A percentile compares a stretch with the other conserved stretches of the same genome.
Evolutionary conservation across 2,888 invertebrate genomes (phyloP).

Genomic region (Sarcophaga rosellei): DNA sequence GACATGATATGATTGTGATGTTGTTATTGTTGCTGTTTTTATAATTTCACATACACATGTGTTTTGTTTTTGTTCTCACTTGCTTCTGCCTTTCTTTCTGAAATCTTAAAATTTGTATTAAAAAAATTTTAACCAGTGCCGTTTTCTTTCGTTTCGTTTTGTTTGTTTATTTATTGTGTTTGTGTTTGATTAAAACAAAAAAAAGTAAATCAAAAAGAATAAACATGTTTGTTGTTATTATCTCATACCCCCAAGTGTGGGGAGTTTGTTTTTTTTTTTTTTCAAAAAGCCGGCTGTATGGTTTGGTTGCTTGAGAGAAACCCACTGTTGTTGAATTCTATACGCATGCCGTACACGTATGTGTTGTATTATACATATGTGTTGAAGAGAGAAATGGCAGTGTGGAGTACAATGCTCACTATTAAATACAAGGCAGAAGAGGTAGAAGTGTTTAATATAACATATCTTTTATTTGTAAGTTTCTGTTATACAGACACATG

Average conservation of each 20-base stretch:
- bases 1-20: conserved; percentile 41
- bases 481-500: not conserved
- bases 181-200: not conserved
- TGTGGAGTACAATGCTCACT: no score
- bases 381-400: no score
- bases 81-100: not conserved
- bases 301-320: not conserved
- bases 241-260: conserved; percentile 8
- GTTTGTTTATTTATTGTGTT: conserved; percentile 6
- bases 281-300: conserved; percentile 37
- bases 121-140: not conserved
- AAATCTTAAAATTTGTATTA: not conserved
- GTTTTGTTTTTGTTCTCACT: not conserved
- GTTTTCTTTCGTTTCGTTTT: not conserved
- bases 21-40: conserved; percentile 30
- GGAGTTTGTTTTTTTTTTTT: conserved; percentile 16
- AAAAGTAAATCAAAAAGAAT: not conserved
- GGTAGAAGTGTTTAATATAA: not conserved
- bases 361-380: no score
- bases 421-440: not conserved
- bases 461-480: not conserved
- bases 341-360: conserved; percentile 8
- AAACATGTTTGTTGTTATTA: conserved; percentile 21
- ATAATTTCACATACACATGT: not conserved
- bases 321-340: conserved; percentile 10